These are phyloP conservation scores for Lydus trimaculatus DNA, from an alignment of 2,888 invertebrate species.

Conservation along the genomic window DNA sequence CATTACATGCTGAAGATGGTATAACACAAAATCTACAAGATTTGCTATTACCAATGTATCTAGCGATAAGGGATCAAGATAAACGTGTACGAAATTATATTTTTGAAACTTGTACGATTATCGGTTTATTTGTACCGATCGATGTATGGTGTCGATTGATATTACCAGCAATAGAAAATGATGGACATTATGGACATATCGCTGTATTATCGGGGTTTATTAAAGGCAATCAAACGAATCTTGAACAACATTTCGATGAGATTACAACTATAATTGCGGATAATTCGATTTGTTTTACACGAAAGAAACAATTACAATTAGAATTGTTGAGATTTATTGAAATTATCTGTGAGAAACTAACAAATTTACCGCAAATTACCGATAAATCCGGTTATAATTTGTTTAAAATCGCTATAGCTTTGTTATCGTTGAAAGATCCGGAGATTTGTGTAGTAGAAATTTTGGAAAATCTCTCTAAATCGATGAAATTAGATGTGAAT, in stretches of 20 bases:
- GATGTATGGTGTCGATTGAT: constrained; percentile 73
- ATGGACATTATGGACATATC: constrained; percentile 64
- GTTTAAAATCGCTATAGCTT: constrained; percentile 54
- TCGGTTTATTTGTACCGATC: constrained; percentile 79
- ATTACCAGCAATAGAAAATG: constrained; percentile 69
- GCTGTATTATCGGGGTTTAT: constrained; percentile 69
- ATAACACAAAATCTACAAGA: constrained; percentile 73
- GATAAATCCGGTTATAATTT: constrained; percentile 47
- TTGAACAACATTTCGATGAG: constrained; percentile 63
- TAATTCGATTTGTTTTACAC: constrained; percentile 67
- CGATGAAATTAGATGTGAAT: constrained; percentile 60
- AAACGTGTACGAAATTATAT: constrained; percentile 58
- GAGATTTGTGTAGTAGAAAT: constrained; percentile 54
- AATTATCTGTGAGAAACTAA: constrained; percentile 63
- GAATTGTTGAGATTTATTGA: constrained; percentile 66
- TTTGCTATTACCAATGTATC: constrained; percentile 65
- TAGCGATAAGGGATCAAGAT: constrained; percentile 69
- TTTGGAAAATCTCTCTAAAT: constrained; percentile 10
- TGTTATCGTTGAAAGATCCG: constrained; percentile 51
- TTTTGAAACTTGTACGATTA: constrained; percentile 71
- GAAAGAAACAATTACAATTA: constrained; percentile 68
- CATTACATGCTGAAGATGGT: constrained; percentile 77
- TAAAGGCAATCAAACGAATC: constrained; percentile 63
- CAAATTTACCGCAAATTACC: constrained; percentile 23
- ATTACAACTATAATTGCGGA: constrained; percentile 68